Evolutionary conservation across 2,797 vertebrate genomes (phyloP), one percentile per base, ranked within the genome.

Genomic region (Enteromius afrohamiltoni): DNA sequence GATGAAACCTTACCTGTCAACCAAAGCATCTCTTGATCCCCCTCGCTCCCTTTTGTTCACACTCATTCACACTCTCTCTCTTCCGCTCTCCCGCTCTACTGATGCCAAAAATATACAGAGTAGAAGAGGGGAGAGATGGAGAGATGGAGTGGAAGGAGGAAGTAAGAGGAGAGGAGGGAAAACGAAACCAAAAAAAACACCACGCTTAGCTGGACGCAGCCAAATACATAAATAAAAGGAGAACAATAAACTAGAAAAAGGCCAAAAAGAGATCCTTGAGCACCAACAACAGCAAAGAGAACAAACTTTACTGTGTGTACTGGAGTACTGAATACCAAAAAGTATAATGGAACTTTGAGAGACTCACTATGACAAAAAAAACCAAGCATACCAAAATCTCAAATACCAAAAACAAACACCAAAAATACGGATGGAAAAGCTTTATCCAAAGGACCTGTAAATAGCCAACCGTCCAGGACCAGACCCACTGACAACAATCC

Each of bases 361-460:
- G 93, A 93, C 90, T 94, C 92, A 92, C 92, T 90, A 92, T 92
- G 92, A 93, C 91, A 92, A 86, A 89, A 86, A 13, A 85, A 90
- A 92, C 91, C 88, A 85, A 87, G 91, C 89, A 91, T 92, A 94
- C 94, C 94, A 95, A 95, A 95, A 95, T 93, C 92, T 89, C 93
- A 94, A 94, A 95, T 94, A 95, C 94, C 94, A 95, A 94, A 95
- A 94, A 94, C 91, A 92, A 91, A 92, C 92, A 93, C 95, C 96
- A 96, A 96, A 97, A 96, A 95, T 94, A 95, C 91, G 94, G 94
- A 96, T 94, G 95, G 95, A 96, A 94, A 95, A 97, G 96, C 96
- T 96, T 96, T 96, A 96, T 95, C 96, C 96, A 95, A 96, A 96
- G 95, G 96, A 96, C 93, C 94, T 96, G 96, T 96, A 96, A 94